Conservation (phyloP, 2,797 vertebrate genomes). For the Acanthopagrus latus region DNA sequence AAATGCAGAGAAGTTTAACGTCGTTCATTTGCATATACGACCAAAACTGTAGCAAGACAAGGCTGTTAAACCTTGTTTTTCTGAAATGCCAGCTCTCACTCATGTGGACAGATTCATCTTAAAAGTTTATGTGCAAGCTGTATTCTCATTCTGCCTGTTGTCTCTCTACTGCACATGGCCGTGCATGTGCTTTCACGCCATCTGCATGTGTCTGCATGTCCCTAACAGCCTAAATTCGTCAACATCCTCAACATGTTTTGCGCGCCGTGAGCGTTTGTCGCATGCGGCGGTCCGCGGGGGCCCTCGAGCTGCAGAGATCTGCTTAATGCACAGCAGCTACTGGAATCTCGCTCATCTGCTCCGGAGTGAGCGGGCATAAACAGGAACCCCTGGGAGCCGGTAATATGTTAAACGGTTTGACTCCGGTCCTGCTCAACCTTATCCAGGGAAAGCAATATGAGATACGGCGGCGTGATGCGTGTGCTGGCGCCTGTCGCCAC, state of each 20-base stretch:
- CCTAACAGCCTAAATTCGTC: not conserved
- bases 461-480: slow-evolving; percentile 46
- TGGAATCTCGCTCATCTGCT: slow-evolving; percentile 66
- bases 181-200: slow-evolving; percentile 18
- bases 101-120: not conserved
- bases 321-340: slow-evolving; percentile 70
- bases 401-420: slow-evolving; percentile 81
- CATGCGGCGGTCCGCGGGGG: slow-evolving; percentile 26
- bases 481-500: slow-evolving; percentile 37
- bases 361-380: slow-evolving; percentile 71
- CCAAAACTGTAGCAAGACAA: no score
- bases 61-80: not conserved
- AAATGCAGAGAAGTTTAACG: no score
- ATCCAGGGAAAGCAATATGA: slow-evolving; percentile 54
- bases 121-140: not conserved
- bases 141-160: not conserved
- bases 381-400: slow-evolving; percentile 70
- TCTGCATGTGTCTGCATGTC: slow-evolving; percentile 15
- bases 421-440: slow-evolving; percentile 63
- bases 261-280: slow-evolving; percentile 12
- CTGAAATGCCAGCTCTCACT: slow-evolving; percentile 9
- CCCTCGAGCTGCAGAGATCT: slow-evolving; percentile 48
- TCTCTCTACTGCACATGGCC: not conserved
- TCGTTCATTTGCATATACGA: no score
- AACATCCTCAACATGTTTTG: slow-evolving; percentile 27